These are phyloP conservation scores for Chamaedrilus cognettii DNA, from an alignment of 2,888 invertebrate species.

Conservation along the genomic window DNA sequence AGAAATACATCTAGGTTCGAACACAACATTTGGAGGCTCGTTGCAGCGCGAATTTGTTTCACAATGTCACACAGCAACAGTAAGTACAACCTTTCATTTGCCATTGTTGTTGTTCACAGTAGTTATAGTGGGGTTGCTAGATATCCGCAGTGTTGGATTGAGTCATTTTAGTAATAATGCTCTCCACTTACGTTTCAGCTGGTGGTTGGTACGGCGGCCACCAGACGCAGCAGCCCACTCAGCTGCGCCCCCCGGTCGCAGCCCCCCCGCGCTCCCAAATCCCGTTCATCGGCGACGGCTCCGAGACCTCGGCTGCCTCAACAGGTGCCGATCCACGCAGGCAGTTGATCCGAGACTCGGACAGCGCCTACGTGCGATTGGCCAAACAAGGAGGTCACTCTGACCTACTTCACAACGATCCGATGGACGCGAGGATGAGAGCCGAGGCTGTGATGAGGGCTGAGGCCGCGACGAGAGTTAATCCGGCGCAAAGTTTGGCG, in stretches of 20 bases:
- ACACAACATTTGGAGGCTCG: too few relatives aligned
- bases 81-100: too few relatives aligned
- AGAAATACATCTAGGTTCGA: too few relatives aligned
- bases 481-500: neutral
- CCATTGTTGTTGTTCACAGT: too few relatives aligned
- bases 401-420: slow-evolving; percentile 43
- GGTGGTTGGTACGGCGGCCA: neutral
- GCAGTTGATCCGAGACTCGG: slow-evolving; percentile 44
- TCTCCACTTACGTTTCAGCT: too few relatives aligned
- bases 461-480: neutral
- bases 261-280: slow-evolving; percentile 11
- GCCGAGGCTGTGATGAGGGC: neutral
- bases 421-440: neutral
- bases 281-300: slow-evolving; percentile 1
- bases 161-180: too few relatives aligned
- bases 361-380: slow-evolving; percentile 52
- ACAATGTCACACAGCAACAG: too few relatives aligned
- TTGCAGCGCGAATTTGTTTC: too few relatives aligned
- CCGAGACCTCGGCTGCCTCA: neutral
- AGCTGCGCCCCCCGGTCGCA: slow-evolving; percentile 64
- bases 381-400: slow-evolving; percentile 56
- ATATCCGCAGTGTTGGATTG: too few relatives aligned
- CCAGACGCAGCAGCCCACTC: neutral
- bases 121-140: too few relatives aligned
- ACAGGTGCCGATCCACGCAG: neutral